These are phyloP conservation scores for Drosophila nannoptera DNA, from an alignment of 1,140 invertebrate species.

Conservation along the genomic window DNA sequence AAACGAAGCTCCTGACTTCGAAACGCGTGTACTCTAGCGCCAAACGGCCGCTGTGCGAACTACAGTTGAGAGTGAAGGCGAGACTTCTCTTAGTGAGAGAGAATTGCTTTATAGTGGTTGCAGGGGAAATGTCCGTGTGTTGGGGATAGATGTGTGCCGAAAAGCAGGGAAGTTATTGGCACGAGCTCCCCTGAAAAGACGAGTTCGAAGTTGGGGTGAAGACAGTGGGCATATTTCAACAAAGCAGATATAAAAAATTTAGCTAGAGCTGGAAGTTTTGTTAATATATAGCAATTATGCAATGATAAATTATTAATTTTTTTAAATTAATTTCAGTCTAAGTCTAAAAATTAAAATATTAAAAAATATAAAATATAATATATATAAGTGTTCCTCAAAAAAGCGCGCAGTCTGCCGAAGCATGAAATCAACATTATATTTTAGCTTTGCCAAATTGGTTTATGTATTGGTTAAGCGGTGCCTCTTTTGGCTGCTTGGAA, in stretches of 20 bases:
- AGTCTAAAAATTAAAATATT: background rate
- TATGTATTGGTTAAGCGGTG: too few relatives aligned
- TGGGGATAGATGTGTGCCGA: background rate
- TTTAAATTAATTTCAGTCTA: too few relatives aligned
- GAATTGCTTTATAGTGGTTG: background rate
- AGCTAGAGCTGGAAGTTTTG: too few relatives aligned
- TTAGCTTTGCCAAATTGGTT: too few relatives aligned
- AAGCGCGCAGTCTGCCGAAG: too few relatives aligned
- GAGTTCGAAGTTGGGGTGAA: background rate
- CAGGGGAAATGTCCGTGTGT: background rate
- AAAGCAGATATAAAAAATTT: background rate
- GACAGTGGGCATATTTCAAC: background rate
- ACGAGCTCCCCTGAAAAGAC: background rate
- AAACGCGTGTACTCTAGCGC: conserved; percentile 31
- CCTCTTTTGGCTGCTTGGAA: too few relatives aligned
- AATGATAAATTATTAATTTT: too few relatives aligned
- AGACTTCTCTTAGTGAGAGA: background rate
- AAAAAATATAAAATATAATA: too few relatives aligned
- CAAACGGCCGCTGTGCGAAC: conserved; percentile 44
- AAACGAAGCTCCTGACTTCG: conserved; percentile 1
- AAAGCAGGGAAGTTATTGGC: background rate
- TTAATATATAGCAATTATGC: too few relatives aligned
- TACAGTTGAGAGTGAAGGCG: background rate
- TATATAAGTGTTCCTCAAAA: too few relatives aligned
- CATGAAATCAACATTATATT: too few relatives aligned